Percentiles rank a stretch among this genome's conserved stretches.
These are phyloP conservation scores for Hirtodrosophila confusa DNA, from an alignment of 2,888 invertebrate genomes.

Conservation along the genomic window DNA sequence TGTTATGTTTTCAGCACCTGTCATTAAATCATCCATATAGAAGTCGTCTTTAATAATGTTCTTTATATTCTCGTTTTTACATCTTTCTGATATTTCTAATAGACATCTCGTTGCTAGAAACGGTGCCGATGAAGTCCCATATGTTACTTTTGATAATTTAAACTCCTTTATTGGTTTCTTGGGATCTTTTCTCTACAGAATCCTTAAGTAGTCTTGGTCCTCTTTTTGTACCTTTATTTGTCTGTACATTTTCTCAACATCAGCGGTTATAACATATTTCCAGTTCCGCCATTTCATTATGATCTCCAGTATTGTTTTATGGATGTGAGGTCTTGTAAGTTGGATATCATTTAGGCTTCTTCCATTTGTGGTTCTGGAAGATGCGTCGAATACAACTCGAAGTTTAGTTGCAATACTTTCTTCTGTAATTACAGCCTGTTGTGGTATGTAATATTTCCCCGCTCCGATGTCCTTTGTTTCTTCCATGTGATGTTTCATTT, in stretches of 20 bases:
- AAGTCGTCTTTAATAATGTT: neutral
- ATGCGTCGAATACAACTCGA: neutral
- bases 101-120: slow-evolving; percentile 1
- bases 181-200: neutral
- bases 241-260: neutral
- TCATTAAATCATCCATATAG: neutral
- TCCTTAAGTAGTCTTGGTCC: neutral
- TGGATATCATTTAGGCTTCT: slow-evolving; percentile 8
- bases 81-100: neutral
- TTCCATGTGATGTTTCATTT: no score
- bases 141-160: slow-evolving; percentile 11
- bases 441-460: no score
- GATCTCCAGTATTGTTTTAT: neutral
- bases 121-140: slow-evolving; percentile 2
- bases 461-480: no score
- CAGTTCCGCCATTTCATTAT: no score
- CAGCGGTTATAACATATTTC: no score
- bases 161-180: slow-evolving; percentile 1
- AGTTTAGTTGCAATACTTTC: no score
- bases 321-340: neutral
- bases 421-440: no score
- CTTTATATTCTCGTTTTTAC: neutral
- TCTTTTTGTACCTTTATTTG: no score
- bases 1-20: neutral
- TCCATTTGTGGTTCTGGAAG: slow-evolving; percentile 1